These are phyloP conservation scores for Polyommatus iphigenia DNA, from an alignment of 2,888 invertebrate genomes.

Conservation along the genomic window DNA sequence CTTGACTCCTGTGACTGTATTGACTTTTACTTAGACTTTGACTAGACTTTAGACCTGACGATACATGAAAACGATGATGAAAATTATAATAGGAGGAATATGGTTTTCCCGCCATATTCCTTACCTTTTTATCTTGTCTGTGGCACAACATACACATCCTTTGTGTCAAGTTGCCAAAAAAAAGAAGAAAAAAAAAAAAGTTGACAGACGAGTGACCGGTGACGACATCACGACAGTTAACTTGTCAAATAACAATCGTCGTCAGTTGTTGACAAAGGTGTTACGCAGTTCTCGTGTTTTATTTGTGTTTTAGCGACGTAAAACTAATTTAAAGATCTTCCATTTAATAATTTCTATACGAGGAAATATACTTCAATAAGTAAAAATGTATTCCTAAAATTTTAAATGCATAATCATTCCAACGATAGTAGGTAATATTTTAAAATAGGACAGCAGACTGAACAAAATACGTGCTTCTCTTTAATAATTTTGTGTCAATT, in stretches of 20 bases:
- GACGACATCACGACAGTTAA: no score
- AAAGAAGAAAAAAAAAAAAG: no score
- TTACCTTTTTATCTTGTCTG: no score
- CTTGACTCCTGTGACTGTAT: no score
- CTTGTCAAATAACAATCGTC: not conserved
- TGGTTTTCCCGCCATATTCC: no score
- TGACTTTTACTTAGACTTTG: no score
- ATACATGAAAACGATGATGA: no score
- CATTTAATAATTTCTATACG: not conserved
- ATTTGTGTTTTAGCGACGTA: not conserved
- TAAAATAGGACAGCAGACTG: constrained; percentile 6
- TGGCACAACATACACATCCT: no score
- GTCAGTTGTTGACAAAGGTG: not conserved
- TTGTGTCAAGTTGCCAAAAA: no score
- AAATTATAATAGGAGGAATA: no score
- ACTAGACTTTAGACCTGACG: no score
- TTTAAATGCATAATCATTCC: not conserved
- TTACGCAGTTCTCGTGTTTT: not conserved
- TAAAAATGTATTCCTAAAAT: not conserved
- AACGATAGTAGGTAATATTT: not conserved
- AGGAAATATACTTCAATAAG: not conserved
- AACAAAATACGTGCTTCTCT: constrained; percentile 13
- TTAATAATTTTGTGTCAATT: not conserved
- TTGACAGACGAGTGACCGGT: no score
- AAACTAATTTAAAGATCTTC: not conserved